Percentiles rank a stretch among this genome's conserved stretches.
These are phyloP conservation scores for Aphidoletes aphidimyza DNA, from an alignment of 2,888 invertebrate species.

Conservation along the genomic window DNA sequence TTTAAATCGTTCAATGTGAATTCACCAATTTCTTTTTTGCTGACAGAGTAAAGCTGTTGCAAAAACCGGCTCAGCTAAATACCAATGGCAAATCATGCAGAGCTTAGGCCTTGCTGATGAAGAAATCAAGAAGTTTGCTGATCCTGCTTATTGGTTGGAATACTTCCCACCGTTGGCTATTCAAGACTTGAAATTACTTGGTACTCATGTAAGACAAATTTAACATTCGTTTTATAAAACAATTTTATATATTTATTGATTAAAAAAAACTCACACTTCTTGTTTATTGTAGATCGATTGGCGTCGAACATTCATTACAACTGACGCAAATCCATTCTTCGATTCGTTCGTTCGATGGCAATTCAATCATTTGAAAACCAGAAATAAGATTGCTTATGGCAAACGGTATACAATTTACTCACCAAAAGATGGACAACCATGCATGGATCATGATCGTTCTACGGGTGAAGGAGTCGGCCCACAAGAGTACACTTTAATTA, in stretches of 20 bases:
- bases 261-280: not conserved
- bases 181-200: slow-evolving; percentile 87
- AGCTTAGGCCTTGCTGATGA: slow-evolving; percentile 88
- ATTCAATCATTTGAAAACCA: slow-evolving; percentile 83
- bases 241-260: too few relatives aligned
- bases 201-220: slow-evolving; percentile 87
- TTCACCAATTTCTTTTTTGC: slow-evolving; percentile 60
- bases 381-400: slow-evolving; percentile 94
- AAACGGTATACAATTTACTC: slow-evolving; percentile 97
- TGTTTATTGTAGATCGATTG: slow-evolving; percentile 83
- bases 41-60: slow-evolving; percentile 96
- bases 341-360: slow-evolving; percentile 99
- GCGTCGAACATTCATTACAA: slow-evolving; percentile 98
- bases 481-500: slow-evolving; percentile 97
- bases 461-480: slow-evolving; percentile 97
- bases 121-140: slow-evolving; percentile 93
- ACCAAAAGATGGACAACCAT: slow-evolving; percentile 96
- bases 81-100: slow-evolving; percentile 99
- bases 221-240: too few relatives aligned
- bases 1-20: not conserved
- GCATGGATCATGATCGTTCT: slow-evolving; percentile 99
- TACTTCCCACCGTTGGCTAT: slow-evolving; percentile 95
- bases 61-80: slow-evolving; percentile 88
- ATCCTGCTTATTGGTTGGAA: slow-evolving; percentile 92
- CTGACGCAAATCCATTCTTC: slow-evolving; percentile 96